Percentiles rank a stretch among this genome's conserved stretches.
Conservation (phyloP, 2,113 vertebrate species). For the Phocoena sinus region DNA sequence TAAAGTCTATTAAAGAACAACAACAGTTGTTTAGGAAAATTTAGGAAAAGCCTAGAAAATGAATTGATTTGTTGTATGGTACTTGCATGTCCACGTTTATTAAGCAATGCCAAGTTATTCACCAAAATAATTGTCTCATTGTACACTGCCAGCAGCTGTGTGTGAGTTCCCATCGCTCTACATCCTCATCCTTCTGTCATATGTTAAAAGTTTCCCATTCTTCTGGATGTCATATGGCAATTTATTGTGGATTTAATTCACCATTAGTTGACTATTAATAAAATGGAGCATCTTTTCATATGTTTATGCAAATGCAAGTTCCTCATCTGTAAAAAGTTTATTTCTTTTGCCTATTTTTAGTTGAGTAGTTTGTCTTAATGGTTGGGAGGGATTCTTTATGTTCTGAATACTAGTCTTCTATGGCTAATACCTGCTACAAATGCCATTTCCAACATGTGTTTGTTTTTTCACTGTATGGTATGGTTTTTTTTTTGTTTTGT, state of each 20-base stretch:
- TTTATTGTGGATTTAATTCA: background rate
- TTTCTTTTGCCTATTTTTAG: background rate
- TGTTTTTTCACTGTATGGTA: background rate
- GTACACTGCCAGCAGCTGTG: background rate
- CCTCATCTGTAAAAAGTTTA: background rate
- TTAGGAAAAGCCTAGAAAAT: background rate
- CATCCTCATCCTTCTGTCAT: background rate
- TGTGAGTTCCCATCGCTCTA: background rate
- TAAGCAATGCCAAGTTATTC: background rate
- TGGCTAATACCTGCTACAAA: background rate
- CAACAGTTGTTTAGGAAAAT: background rate
- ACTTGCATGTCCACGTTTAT: background rate
- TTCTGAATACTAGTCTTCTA: background rate
- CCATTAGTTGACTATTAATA: background rate
- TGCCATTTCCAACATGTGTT: background rate
- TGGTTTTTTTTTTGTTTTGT: background rate
- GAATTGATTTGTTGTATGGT: background rate
- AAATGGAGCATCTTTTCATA: background rate
- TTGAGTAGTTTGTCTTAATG: background rate
- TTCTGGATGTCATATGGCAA: background rate
- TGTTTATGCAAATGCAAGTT: background rate
- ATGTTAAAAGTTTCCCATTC: background rate
- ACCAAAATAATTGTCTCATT: background rate
- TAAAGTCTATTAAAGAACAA: background rate
- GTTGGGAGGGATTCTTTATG: background rate